Percentiles rank a stretch among this genome's conserved stretches.
These are phyloP conservation scores for Hirtodrosophila duncani DNA, from an alignment of 2,888 invertebrate genomes.

Conservation along the genomic window DNA sequence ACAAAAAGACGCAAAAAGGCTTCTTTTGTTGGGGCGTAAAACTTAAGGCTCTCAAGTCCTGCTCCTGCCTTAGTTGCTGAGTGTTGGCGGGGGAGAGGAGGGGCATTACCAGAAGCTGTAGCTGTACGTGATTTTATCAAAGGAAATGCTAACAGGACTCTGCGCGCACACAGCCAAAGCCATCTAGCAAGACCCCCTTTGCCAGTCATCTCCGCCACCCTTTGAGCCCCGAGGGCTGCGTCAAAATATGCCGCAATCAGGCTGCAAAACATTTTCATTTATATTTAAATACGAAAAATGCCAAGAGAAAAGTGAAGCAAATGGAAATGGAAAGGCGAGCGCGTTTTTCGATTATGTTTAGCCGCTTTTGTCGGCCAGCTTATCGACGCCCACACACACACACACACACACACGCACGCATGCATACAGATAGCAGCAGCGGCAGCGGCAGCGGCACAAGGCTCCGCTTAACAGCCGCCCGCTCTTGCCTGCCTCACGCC, in stretches of 20 bases:
- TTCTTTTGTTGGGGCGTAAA: slow-evolving; percentile 53
- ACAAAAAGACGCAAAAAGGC: slow-evolving; percentile 45
- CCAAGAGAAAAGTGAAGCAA: slow-evolving; percentile 1
- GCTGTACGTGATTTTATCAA: slow-evolving; percentile 71
- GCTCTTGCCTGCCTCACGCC: too few species aligned
- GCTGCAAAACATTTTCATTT: slow-evolving; percentile 71
- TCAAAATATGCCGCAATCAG: slow-evolving; percentile 71
- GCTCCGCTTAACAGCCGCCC: slow-evolving; percentile 70
- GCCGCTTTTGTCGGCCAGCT: slow-evolving; percentile 60
- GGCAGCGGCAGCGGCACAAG: too few species aligned
- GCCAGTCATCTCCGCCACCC: neutral
- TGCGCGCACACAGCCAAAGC: neutral
- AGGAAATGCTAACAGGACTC: slow-evolving; percentile 43
- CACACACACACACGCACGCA: too few species aligned
- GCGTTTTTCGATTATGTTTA: slow-evolving; percentile 70
- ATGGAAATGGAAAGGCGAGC: slow-evolving; percentile 9
- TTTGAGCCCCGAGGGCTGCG: slow-evolving; percentile 55
- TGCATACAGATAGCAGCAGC: too few species aligned
- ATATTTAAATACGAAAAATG: slow-evolving; percentile 58
- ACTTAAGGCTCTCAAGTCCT: slow-evolving; percentile 56
- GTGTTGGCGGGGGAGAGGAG: too few species aligned
- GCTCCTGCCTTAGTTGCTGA: slow-evolving; percentile 47
- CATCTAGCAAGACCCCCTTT: neutral
- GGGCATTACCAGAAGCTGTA: too few species aligned
- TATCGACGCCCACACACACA: slow-evolving; percentile 64